Base-by-base conservation (phyloP, 1,140 invertebrate species). In the Chionoecetes opilio region DNA sequence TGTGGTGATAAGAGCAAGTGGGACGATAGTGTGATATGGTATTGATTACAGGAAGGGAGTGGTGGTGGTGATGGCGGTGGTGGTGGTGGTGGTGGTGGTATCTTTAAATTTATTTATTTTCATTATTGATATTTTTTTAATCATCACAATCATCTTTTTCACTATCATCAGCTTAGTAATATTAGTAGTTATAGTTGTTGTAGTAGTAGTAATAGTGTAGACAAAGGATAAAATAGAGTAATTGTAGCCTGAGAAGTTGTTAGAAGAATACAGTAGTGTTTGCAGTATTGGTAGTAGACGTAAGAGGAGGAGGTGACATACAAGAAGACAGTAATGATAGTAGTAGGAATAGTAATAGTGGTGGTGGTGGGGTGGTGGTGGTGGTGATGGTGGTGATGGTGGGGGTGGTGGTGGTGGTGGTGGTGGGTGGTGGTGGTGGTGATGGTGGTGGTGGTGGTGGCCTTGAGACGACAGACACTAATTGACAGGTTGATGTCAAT, bases 401-500 rank as follows among this genome's bases (percentile, higher is more conserved):
- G 1, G 21, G 6, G 63, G 26, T 75, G 26, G 63, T 75, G 63
- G 63, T 75, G 63, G 63, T 75, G 63, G 63, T 75, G 63, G 63
- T 75, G 63, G 63, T 75, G 63, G 63, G n/a, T n/a, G 63, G 63
- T 75, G 63, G 63, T 75, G 63, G 63, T 75, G 63, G 63, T 75
- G 63, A 26, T 75, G 63, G 63, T 75, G 5, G 5, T 75, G 63
- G 63, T 75, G 21, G 21, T 75, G 63, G 63, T 75, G 63, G 11
- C 6, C n/a, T 21, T 5, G 21, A 5, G 63, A 21, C n/a, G 63
- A 75, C 21, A 26, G 63, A 75, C 63, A 75, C 63, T 75, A 75
- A 75, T 75, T 75, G 63, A 75, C 63, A 75, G 63, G 63, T 75
- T 75, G 63, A 75, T 21, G 63, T 26, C 63, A 75, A n/a, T 75